A percentile compares a stretch with the other conserved stretches of the same genome.
Evolutionary conservation across 2,888 invertebrate species (phyloP).

Genomic region (Mechanitis messenoides): DNA sequence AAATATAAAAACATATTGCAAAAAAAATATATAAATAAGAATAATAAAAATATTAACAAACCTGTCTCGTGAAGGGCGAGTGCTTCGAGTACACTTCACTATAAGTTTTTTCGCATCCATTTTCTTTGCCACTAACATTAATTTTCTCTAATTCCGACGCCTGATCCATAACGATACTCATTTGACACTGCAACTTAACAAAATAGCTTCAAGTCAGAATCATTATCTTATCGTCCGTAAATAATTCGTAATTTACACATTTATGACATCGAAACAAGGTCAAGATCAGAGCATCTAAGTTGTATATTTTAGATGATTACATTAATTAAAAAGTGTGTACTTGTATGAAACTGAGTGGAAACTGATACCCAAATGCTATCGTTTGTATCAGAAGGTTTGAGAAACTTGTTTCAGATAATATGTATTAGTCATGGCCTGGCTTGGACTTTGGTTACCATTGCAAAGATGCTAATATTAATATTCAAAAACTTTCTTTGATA

Average conservation of each 20-base stretch:
- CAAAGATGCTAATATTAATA: neutral
- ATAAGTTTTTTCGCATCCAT: constrained; percentile 35
- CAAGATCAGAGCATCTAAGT: constrained; percentile 6
- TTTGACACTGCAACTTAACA: constrained; percentile 6
- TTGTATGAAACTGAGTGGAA: neutral
- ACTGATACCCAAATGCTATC: neutral
- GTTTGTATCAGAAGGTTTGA: neutral
- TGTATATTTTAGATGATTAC: too few species aligned
- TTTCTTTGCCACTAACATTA: constrained; percentile 43
- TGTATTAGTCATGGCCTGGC: neutral
- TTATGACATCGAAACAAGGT: constrained; percentile 16
- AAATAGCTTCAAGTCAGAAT: constrained; percentile 5
- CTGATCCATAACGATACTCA: constrained; percentile 47
- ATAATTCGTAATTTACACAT: constrained; percentile 18
- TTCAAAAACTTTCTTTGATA: neutral
- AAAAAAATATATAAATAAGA: neutral
- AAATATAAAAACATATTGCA: constrained; percentile 6
- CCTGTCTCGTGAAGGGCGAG: constrained; percentile 59
- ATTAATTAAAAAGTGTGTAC: neutral
- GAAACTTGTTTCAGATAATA: constrained; percentile 3
- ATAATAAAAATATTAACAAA: constrained; percentile 37
- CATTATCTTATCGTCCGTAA: constrained; percentile 34
- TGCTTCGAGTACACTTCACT: constrained; percentile 33
- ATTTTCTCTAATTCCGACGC: constrained; percentile 57
- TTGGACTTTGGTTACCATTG: neutral